Evolutionary conservation across 2,113 vertebrate species (phyloP), one percentile per base, ranked within the genome.

Genomic region (Coptodon rendalli): DNA sequence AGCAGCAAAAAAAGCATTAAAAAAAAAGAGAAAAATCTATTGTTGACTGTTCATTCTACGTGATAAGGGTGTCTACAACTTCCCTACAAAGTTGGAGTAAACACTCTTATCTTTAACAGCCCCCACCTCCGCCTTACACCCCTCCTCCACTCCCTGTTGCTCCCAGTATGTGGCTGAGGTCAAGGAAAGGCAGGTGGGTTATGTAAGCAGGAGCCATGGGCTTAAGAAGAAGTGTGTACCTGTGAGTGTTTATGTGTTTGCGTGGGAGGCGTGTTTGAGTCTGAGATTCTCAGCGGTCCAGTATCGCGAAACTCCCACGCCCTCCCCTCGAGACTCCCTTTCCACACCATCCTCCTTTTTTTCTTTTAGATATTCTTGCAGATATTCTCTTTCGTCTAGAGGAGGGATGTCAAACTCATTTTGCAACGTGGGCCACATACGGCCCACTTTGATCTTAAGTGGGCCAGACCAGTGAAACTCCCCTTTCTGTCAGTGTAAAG

Each of bases 151-250:
- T 83, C 81, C 82, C 61, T 57, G 71, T 7, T 54, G 71, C 84
- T 80, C 85, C 86, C 86, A 87, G 84, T 76, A 86, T 84, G 50
- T 83, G 84, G 81, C 29, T 16, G 56, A 87, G 66, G 83, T 87
- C 12, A 53, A 84, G 66, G 43, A 22, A n/a, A 85, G 83, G 78
- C 87, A 89, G 92, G 81, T 87, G 82, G 82, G 89, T 92, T 92
- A 92, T 87, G 91, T 92, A 92, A 93, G 85, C 90, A 85, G 76
- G 81, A 87, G 56, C 83, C 83, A 57, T 66, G 66, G 80, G 48
- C 84, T 89, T 82, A 82, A 5, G 11, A 22, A 52, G 56, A 80
- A 85, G 88, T 86, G 38, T 78, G 63, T 73, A 73, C 36, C 27
- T 45, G 52, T 73, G 73, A 80, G 61, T 73, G 66, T 86, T 52